phyloP scores from a whole-genome alignment of 2,888 invertebrate genomes.

The Agonopterix heracliana region DNA sequence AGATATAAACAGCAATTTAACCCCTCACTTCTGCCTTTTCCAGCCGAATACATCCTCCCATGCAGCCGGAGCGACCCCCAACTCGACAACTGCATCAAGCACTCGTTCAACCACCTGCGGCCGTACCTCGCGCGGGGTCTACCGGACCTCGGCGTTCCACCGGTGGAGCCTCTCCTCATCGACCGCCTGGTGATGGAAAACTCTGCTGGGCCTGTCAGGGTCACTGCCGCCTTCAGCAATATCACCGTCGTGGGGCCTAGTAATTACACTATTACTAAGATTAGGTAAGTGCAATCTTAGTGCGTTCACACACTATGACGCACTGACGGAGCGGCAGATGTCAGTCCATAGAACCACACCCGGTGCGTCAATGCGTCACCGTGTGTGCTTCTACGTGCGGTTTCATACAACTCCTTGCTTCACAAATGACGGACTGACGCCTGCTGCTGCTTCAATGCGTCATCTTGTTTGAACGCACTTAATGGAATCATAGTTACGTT shows the following conservation, averaged over 20 bases:
- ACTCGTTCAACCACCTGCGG: slow-evolving; percentile 83
- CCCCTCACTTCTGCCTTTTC: slow-evolving; percentile 27
- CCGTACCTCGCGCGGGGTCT: slow-evolving; percentile 83
- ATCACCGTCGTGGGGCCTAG: slow-evolving; percentile 86
- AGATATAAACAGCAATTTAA: not conserved
- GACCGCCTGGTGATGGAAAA: slow-evolving; percentile 86
- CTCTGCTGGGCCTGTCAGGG: slow-evolving; percentile 83
- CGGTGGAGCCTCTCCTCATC: slow-evolving; percentile 84
- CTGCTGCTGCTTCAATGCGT: too few species aligned
- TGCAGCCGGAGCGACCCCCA: slow-evolving; percentile 81
- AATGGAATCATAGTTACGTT: too few species aligned
- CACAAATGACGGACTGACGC: too few species aligned
- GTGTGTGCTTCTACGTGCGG: too few species aligned
- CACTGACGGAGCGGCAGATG: too few species aligned
- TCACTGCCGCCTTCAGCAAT: slow-evolving; percentile 83
- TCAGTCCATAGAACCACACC: too few species aligned
- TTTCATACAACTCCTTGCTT: too few species aligned
- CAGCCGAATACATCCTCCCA: slow-evolving; percentile 84
- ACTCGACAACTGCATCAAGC: slow-evolving; percentile 79
- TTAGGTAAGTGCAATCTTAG: slow-evolving; percentile 65
- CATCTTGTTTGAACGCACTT: too few species aligned
- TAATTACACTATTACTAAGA: slow-evolving; percentile 82
- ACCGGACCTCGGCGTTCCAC: slow-evolving; percentile 82
- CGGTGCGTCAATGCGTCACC: too few species aligned
- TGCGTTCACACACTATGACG: too few species aligned